These are phyloP conservation scores for Pasiphila rectangulata DNA, from an alignment of 2,888 invertebrate genomes.

Conservation along the genomic window DNA sequence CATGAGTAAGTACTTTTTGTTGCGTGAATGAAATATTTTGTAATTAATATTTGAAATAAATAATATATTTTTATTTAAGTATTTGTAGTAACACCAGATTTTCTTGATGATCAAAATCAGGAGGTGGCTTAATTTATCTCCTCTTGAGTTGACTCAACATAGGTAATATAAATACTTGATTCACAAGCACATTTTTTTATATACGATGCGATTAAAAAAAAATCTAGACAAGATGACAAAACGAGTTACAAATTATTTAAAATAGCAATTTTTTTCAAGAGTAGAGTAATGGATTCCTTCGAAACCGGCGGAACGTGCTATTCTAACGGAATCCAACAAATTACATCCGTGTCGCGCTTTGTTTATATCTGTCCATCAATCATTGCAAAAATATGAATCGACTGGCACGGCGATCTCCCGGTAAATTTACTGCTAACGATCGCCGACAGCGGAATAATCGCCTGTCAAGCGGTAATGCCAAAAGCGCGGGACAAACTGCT, in stretches of 20 bases:
- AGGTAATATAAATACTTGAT: no score
- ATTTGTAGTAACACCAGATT: no score
- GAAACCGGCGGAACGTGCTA: slow-evolving; percentile 25
- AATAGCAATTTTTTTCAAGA: slow-evolving; percentile 6
- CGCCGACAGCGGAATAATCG: slow-evolving; percentile 73
- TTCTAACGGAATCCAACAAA: slow-evolving; percentile 32
- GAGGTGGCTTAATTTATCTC: no score
- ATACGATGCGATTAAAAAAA: no score
- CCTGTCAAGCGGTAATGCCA: slow-evolving; percentile 75
- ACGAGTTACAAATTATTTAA: slow-evolving; percentile 3
- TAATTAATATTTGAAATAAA: no score
- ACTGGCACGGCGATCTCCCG: slow-evolving; percentile 54
- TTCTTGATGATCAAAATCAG: no score
- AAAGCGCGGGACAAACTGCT: slow-evolving; percentile 58
- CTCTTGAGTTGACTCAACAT: no score
- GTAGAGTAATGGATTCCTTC: slow-evolving; percentile 32
- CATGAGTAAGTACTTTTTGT: slow-evolving; percentile 67
- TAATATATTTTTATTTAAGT: no score
- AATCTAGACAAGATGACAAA: no score
- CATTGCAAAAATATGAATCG: slow-evolving; percentile 45
- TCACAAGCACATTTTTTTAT: no score
- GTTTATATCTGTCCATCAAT: slow-evolving; percentile 37
- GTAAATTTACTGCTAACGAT: slow-evolving; percentile 69
- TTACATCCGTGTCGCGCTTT: slow-evolving; percentile 22
- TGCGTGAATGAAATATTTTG: neutral